Evolutionary conservation across 2,113 vertebrate genomes (phyloP).

Genomic region (Thamnaconus septentrionalis): DNA sequence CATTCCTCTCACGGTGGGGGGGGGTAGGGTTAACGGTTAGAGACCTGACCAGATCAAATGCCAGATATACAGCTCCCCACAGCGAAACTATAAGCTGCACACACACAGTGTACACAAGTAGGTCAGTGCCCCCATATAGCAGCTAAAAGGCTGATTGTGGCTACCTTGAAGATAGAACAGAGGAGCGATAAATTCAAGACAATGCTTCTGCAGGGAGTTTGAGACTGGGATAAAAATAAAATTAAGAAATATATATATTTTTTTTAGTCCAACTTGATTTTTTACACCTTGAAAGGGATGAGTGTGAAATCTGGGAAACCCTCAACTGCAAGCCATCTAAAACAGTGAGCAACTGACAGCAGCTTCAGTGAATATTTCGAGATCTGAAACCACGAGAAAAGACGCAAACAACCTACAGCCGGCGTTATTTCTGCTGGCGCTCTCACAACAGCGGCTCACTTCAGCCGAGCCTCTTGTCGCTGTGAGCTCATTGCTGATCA

Average conservation of each 20-base stretch:
- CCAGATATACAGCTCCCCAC: conserved; percentile 16
- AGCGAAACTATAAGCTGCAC: conserved; percentile 17
- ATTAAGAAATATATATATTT: too few relatives aligned
- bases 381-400: too few relatives aligned
- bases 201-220: conserved; percentile 1
- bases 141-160: conserved; percentile 4
- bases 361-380: too few relatives aligned
- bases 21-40: conserved; percentile 9
- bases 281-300: too few relatives aligned
- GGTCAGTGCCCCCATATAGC: conserved; percentile 15
- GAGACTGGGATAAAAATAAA: neutral
- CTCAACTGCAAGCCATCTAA: too few relatives aligned
- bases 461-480: too few relatives aligned
- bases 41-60: conserved; percentile 34
- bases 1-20: conserved; percentile 11
- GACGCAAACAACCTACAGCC: too few relatives aligned
- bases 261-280: too few relatives aligned
- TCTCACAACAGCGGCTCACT: too few relatives aligned
- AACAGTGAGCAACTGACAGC: too few relatives aligned
- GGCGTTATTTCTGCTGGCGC: too few relatives aligned
- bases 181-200: conserved; percentile 3
- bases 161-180: conserved; percentile 14
- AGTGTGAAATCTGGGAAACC: too few relatives aligned
- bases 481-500: neutral
- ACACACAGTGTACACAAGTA: conserved; percentile 12